Conservation (phyloP, 2,888 invertebrate genomes). For the Drosophila longiperda region DNA sequence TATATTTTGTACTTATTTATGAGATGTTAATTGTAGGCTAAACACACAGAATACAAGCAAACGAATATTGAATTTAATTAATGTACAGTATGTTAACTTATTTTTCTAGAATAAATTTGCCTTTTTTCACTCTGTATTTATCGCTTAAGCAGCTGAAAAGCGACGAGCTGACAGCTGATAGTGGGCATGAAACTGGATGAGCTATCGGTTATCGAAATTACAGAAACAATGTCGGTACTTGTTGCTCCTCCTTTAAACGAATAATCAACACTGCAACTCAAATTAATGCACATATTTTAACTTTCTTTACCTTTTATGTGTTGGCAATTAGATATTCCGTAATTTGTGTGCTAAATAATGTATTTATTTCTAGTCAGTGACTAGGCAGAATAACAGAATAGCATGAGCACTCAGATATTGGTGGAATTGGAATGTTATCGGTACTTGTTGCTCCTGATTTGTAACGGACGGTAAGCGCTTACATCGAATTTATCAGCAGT, state of each 20-base stretch:
- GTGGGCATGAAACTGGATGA: not conserved
- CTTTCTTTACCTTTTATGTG: not conserved
- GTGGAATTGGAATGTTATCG: constrained; percentile 3
- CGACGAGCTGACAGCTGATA: constrained; percentile 37
- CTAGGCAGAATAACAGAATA: not conserved
- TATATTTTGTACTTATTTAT: constrained; percentile 21
- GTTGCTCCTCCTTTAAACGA: constrained; percentile 18
- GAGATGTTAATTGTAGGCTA: constrained; percentile 42
- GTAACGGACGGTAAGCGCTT: constrained; percentile 22
- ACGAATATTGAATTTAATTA: constrained; percentile 48
- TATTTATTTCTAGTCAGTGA: not conserved
- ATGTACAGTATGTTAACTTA: constrained; percentile 44
- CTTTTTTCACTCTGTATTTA: constrained; percentile 34
- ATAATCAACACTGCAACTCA: constrained; percentile 8
- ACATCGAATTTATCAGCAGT: constrained; percentile 33
- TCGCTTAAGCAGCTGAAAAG: constrained; percentile 44
- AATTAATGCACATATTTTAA: constrained; percentile 21
- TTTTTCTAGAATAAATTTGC: constrained; percentile 50
- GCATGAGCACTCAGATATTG: constrained; percentile 24
- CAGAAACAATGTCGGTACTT: constrained; percentile 26
- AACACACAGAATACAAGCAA: constrained; percentile 30
- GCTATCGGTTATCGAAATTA: constrained; percentile 30
- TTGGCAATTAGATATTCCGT: not conserved
- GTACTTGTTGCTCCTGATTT: constrained; percentile 34
- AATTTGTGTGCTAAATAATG: not conserved